These are phyloP conservation scores for Heliconius charithonia DNA, from an alignment of 2,888 invertebrate species.

Conservation along the genomic window DNA sequence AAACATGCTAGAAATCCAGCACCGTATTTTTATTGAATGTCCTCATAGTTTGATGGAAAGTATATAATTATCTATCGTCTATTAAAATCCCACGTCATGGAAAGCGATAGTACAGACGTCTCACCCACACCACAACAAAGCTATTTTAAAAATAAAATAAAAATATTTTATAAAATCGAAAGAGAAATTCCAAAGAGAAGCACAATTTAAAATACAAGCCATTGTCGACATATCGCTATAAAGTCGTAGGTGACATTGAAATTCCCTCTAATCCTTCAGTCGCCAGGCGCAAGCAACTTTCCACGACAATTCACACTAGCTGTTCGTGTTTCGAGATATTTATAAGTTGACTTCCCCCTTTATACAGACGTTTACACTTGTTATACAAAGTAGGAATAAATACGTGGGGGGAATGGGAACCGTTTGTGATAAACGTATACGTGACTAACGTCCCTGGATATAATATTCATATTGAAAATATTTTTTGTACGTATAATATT, in stretches of 20 bases:
- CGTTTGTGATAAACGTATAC: constrained; percentile 45
- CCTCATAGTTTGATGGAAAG: too few relatives aligned
- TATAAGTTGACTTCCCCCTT: constrained; percentile 45
- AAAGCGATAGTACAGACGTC: too few relatives aligned
- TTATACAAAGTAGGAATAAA: constrained; percentile 62
- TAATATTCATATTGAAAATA: constrained; percentile 31
- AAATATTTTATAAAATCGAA: constrained; percentile 11
- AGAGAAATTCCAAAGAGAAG: constrained; percentile 30
- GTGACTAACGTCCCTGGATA: constrained; percentile 35
- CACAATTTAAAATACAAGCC: constrained; percentile 44
- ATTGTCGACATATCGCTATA: constrained; percentile 55
- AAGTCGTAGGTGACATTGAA: constrained; percentile 67
- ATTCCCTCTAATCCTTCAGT: constrained; percentile 66
- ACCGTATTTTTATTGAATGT: too few relatives aligned
- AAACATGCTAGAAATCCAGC: too few relatives aligned
- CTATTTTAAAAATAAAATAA: background rate
- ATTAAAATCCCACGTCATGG: too few relatives aligned
- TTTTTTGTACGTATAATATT: background rate
- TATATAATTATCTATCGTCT: too few relatives aligned
- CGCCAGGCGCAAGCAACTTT: constrained; percentile 61
- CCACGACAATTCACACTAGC: constrained; percentile 48
- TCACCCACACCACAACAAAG: background rate
- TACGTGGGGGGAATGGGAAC: constrained; percentile 59
- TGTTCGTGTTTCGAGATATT: constrained; percentile 36
- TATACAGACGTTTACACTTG: constrained; percentile 59